A percentile compares a stretch with the other conserved stretches of the same genome.
Evolutionary conservation across 53 echinoderm and acorn worm species (phyloP).

Genomic region (Temnopleurus reevesii): DNA sequence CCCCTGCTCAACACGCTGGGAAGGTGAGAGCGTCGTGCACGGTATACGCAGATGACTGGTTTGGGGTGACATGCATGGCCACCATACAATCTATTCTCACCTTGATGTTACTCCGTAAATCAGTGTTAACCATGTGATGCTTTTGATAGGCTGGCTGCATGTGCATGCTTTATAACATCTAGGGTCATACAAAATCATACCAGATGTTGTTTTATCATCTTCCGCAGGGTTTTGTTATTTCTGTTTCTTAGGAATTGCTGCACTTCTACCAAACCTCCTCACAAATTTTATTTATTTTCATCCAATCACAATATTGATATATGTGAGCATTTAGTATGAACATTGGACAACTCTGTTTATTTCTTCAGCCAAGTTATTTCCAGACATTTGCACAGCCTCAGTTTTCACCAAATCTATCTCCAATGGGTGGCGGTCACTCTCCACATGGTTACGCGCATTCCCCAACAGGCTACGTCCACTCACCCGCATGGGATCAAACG

Average conservation of each 20-base stretch:
- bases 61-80: constrained; percentile 9
- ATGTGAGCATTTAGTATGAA: no score
- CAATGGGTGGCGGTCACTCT: constrained; percentile 9
- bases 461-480: constrained; percentile 1
- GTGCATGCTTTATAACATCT: constrained; percentile 1
- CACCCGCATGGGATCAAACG: constrained; percentile 33
- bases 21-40: constrained; percentile 29
- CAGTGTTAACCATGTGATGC: neutral
- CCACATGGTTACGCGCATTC: neutral
- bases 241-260: no score
- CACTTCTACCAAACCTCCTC: no score
- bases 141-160: neutral
- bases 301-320: no score
- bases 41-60: neutral
- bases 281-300: no score
- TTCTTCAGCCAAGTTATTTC: constrained; percentile 34
- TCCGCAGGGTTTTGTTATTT: no score
- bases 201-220: no score
- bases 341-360: neutral
- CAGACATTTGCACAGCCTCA: constrained; percentile 8
- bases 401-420: constrained; percentile 35
- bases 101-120: neutral
- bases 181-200: neutral
- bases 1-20: neutral
- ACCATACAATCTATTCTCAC: neutral